Base-by-base conservation (phyloP, 2,113 vertebrate genomes). In the Phalacrocorax brasilianus region DNA sequence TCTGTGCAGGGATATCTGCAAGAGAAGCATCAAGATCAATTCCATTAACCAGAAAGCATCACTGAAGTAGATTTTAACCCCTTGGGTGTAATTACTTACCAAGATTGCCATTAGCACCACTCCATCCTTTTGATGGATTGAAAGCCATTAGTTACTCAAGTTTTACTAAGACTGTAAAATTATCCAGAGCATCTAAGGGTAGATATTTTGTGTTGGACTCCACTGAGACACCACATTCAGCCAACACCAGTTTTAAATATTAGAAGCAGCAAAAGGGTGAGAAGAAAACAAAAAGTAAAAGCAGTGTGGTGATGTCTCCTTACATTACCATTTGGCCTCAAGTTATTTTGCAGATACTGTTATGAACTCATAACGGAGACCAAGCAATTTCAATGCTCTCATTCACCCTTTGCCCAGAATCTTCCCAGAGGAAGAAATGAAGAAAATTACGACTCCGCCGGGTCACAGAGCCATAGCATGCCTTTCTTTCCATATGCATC, bases 61-160 rank as follows among this genome's bases (percentile, higher is more conserved):
- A 88, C 83, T 78, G 83, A 97, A 96, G 97, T 92, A 96, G 92
- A 96, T 97, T 97, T 95, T 93, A 97, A 96, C 96, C 94, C 89
- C 95, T 97, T 96, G 91, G 84, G 97, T 92, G 82, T 92, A 97
- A 97, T 96, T 95, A 97, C 90, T 97, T 89, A 93, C 76, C 92
- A 94, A 96, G 87, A 93, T 91, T 96, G 93, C 88, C 55, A 75
- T 95, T 97, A 95, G 38, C 59, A 92, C 35, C 20, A 22, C 35
- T 93, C 78, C 85, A 56, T 80, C 63, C 70, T 85, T 94, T 78
- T 93, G 91, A 94, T 79, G 76, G 91, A 97, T 77, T 83, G 94
- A 96, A 81, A 85, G 53, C 75, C 72, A 85, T 91, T 94, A 94
- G 71, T 66, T 78, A 86, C 72, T 94, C 82, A 87, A 83, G 63